Percentiles rank a stretch among this genome's conserved stretches.
These are phyloP conservation scores for Tetragonisca angustula DNA, from an alignment of 2,888 invertebrate species.

Conservation along the genomic window DNA sequence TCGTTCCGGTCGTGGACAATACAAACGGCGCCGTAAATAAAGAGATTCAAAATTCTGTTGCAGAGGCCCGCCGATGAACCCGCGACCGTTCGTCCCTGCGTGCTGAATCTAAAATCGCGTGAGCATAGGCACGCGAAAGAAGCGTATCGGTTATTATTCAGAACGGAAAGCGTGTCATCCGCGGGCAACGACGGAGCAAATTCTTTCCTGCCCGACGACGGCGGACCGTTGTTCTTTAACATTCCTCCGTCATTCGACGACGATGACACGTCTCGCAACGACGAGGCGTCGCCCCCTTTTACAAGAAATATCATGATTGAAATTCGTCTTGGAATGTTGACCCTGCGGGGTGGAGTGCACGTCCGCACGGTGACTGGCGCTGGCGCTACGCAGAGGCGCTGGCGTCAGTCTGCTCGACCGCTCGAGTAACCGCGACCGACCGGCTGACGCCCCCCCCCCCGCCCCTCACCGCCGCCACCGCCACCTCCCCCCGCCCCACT, in stretches of 20 bases:
- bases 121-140: not conserved
- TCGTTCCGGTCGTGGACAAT: not conserved
- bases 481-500: conserved; percentile 13
- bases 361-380: conserved; percentile 48
- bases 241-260: conserved; percentile 45
- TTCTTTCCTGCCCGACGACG: conserved; percentile 2
- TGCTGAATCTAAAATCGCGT: conserved; percentile 17
- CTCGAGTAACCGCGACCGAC: conserved; percentile 53
- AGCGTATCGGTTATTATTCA: conserved; percentile 9
- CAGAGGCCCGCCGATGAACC: conserved; percentile 27
- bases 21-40: not conserved
- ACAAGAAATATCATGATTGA: conserved; percentile 67
- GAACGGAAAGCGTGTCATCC: not conserved
- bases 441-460: conserved; percentile 52
- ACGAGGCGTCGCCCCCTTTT: conserved; percentile 33
- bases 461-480: too few relatives aligned
- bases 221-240: conserved; percentile 6
- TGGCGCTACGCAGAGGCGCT: conserved; percentile 66
- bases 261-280: conserved; percentile 20
- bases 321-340: conserved; percentile 74
- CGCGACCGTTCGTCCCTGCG: not conserved
- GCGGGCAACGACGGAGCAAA: conserved; percentile 1
- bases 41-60: conserved; percentile 23
- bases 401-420: conserved; percentile 69
- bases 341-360: conserved; percentile 61